These are phyloP conservation scores for Coelopa pilipes DNA, from an alignment of 2,888 invertebrate genomes.

Conservation along the genomic window DNA sequence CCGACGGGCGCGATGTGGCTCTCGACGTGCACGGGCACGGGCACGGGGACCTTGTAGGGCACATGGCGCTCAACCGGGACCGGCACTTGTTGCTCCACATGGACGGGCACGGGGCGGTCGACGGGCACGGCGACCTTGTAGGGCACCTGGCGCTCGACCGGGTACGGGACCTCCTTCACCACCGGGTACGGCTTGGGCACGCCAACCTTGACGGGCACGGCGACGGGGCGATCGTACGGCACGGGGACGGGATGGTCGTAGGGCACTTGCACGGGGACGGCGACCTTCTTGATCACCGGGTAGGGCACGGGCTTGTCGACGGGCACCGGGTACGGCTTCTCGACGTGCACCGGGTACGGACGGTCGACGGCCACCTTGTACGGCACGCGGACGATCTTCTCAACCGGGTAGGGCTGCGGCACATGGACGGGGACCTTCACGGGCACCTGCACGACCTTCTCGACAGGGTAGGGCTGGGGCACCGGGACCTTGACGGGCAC, in stretches of 20 bases:
- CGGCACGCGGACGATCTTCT: conserved; percentile 75
- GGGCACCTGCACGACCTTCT: conserved; percentile 79
- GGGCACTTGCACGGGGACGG: conserved; percentile 70
- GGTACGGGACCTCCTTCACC: conserved; percentile 71
- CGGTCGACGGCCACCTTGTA: conserved; percentile 75
- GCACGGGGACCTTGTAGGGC: conserved; percentile 72
- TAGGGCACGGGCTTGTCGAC: conserved; percentile 68
- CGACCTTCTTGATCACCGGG: conserved; percentile 68
- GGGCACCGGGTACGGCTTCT: conserved; percentile 66
- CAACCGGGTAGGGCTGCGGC: conserved; percentile 69
- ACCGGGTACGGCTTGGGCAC: conserved; percentile 75
- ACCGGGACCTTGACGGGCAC: conserved; percentile 84
- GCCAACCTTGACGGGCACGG: conserved; percentile 72
- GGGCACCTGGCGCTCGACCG: conserved; percentile 72
- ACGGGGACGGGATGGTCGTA: conserved; percentile 69
- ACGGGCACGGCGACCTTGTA: conserved; percentile 72
- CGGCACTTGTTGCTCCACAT: conserved; percentile 71
- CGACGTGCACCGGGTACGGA: conserved; percentile 74
- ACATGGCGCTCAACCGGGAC: conserved; percentile 75
- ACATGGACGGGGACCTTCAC: conserved; percentile 75
- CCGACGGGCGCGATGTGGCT: conserved; percentile 54
- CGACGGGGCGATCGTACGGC: conserved; percentile 76
- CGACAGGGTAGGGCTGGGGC: conserved; percentile 82
- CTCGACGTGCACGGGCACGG: conserved; percentile 62
- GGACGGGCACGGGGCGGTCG: conserved; percentile 70